Conservation (phyloP, 2,888 invertebrate genomes). For the Proisotoma minuta region DNA sequence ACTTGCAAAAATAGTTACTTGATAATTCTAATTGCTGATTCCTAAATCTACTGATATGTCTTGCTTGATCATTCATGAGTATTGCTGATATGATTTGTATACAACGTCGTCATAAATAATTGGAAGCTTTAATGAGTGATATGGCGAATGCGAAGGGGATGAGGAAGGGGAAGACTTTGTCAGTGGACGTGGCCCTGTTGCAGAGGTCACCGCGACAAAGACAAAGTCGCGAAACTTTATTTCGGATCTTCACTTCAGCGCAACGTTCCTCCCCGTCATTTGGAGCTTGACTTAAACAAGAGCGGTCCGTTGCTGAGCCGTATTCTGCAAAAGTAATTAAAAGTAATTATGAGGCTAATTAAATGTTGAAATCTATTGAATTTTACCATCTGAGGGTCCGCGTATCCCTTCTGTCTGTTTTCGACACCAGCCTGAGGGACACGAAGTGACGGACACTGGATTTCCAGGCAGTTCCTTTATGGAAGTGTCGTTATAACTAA, state of each 20-base stretch:
- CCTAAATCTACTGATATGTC: too few species aligned
- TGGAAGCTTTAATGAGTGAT: too few species aligned
- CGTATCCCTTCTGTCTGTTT: conserved; percentile 76
- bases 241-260: conserved; percentile 76
- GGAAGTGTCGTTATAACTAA: conserved; percentile 71
- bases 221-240: conserved; percentile 76
- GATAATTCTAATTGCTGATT: too few species aligned
- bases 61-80: too few species aligned
- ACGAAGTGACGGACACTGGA: conserved; percentile 71
- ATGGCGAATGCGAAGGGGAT: too few species aligned
- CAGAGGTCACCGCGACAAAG: conserved; percentile 87
- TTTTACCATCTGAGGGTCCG: conserved; percentile 66
- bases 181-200: conserved; percentile 55
- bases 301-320: conserved; percentile 78
- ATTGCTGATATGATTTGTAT: too few species aligned
- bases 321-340: too few species aligned
- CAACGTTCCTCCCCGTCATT: conserved; percentile 85
- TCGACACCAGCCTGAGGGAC: conserved; percentile 88
- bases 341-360: too few species aligned
- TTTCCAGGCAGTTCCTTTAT: conserved; percentile 60
- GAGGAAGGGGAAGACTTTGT: neutral
- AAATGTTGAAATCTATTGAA: too few species aligned
- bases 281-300: conserved; percentile 80
- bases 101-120: too few species aligned
- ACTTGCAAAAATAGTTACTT: too few species aligned